Evolutionary conservation across 2,888 invertebrate species (phyloP), one percentile per base, ranked within the genome.

Genomic region (Gonocerus acuteangulatus): DNA sequence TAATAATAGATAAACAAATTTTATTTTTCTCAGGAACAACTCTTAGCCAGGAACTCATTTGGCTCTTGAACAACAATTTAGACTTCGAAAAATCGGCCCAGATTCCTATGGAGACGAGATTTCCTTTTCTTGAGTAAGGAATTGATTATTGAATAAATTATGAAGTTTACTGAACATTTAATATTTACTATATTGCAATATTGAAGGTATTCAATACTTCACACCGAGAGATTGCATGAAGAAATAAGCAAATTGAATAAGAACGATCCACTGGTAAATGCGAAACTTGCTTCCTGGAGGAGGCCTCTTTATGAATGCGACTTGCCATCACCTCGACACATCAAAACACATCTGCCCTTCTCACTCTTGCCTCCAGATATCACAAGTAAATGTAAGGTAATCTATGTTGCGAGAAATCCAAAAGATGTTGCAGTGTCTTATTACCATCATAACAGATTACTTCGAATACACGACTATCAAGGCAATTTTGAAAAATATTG

Each of bases 361-460:
- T 85, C 85, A 7, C 75, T 89, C 2, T 72, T 90, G 36, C 86
- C 88, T 0, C 82, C 82, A 0, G 75, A 76, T 61, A 73, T 85
- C 7, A 73, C 84, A 61, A 76, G 80, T 34, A 69, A 27, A 1
- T 54, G 76, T 32, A 74, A 86, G 80, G 76, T 90, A 18, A 81
- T 93, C 51, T 93, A 92, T 70, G 84, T 92, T 0, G 86, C 88
- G 0, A 78, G 93, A 56, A 89, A 92, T 74, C 90, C 92, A 0
- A 86, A 89, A 72, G 92, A 93, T 72, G 87, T 89, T 0, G 84
- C 83, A 0, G 87, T 91, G 0, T 92, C 92, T 0, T 90, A 83
- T 73, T 93, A 85, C 70, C 85, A 89, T 72, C 80, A 90, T 56
- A 88, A 88, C 72, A 77, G 83, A 52, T 73, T 84, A 1, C 82